Base-by-base conservation (phyloP, 2,888 invertebrate species). In the Bruchidius siliquastri region DNA sequence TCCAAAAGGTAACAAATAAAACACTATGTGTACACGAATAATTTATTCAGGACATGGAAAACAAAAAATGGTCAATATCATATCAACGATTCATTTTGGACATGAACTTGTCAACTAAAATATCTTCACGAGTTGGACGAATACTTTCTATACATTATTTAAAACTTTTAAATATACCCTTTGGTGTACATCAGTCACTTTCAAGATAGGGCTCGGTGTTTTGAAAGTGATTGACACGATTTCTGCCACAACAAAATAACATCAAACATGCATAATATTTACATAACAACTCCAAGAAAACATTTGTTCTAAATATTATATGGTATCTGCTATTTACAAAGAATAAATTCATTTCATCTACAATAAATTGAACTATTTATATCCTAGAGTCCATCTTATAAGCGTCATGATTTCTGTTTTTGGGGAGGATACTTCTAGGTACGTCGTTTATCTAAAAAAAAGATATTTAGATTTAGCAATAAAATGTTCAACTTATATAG, bases 201-300 rank as follows among this genome's bases (percentile, higher is more conserved):
- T 81, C 82, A 83, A 84, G 80, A 80, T 80, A 82, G 85, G 85
- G 84, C 85, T 85, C 85, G 75, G 70, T 79, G 75, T 79, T 77
- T 82, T 82, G 82, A 83, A 84, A 84, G 82, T 82, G 76, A 79
- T 81, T 82, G 81, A 79, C 81, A 79, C 77, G 18, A 13, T 18
- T 13, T 18, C 8, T 13, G 0, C 13, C 49, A 49, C 49, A 49
- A 13, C 18, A 49, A 49, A 49, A 26, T 20, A 20, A 68, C 22
- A 68, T 21, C 21, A 13, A 68, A 68, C 68, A 68, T 68, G 21
- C 49, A 22, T 30, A 21, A 70, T 70, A 20, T 21, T 22, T 32
- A 73, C 66, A 71, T 71, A 22, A 68, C 30, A 71, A 18, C 21
- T 67, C 2, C 6, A 49, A 67, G 73, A 67, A 74, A 67, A 75